phyloP scores from a whole-genome alignment of 2,888 invertebrate species.

The Lamellibrachia columna region DNA sequence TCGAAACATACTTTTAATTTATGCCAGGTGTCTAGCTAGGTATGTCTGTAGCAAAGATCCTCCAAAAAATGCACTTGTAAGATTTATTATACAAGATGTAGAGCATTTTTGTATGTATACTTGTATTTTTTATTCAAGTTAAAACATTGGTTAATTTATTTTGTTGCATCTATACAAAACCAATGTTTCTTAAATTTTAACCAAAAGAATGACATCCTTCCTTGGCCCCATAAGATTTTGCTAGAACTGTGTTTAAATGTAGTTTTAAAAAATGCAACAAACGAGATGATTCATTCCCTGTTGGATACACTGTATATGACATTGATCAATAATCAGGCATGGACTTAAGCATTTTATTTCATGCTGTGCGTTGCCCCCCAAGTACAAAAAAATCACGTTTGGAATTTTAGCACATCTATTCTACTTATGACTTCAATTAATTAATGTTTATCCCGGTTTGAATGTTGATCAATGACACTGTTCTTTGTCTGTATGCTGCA shows the following conservation, averaged over 20 bases:
- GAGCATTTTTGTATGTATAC: no score
- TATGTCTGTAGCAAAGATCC: no score
- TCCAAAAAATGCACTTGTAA: no score
- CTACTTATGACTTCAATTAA: background rate
- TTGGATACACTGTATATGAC: background rate
- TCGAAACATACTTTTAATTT: background rate
- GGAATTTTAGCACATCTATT: background rate
- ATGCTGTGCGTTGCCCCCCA: background rate
- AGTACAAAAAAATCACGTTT: background rate
- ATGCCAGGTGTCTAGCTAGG: background rate
- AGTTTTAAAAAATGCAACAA: background rate
- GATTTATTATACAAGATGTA: no score
- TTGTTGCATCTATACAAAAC: no score
- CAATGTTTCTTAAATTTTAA: no score
- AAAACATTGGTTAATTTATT: no score
- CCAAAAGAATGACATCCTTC: no score
- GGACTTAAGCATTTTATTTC: background rate
- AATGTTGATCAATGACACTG: background rate
- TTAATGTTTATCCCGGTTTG: background rate
- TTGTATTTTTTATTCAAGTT: no score
- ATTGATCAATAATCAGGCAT: background rate
- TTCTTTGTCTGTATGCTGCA: background rate
- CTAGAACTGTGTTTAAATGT: no score
- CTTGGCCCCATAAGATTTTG: no score
- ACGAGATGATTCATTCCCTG: background rate